Percentiles rank a stretch among this genome's conserved stretches.
phyloP scores from a whole-genome alignment of 2,113 vertebrate species.

The pig (Sus scrofa) region T2T-Sscrofa CM000817.6:76237501-76238000 shows the following conservation, averaged over 20 bases:
- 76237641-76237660: not conserved
- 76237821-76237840: not conserved
- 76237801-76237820: not conserved
- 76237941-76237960: not conserved
- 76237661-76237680: not conserved
- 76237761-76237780: not conserved
- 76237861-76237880: not conserved
- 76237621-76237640: not conserved
- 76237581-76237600: not conserved
- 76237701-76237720: not conserved
- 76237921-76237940: not conserved
- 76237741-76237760: not conserved
- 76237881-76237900: not conserved
- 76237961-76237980: not conserved
- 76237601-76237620: not conserved
- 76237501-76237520: not conserved
- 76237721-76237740: not conserved
- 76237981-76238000: not conserved
- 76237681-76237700: not conserved
- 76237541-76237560: not conserved
- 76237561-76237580: not conserved
- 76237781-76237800: not conserved
- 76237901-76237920: not conserved
- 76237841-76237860: not conserved
- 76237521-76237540: not conserved